Conservation (phyloP, 2,797 vertebrate genomes). For the Helarctos malayanus region DNA sequence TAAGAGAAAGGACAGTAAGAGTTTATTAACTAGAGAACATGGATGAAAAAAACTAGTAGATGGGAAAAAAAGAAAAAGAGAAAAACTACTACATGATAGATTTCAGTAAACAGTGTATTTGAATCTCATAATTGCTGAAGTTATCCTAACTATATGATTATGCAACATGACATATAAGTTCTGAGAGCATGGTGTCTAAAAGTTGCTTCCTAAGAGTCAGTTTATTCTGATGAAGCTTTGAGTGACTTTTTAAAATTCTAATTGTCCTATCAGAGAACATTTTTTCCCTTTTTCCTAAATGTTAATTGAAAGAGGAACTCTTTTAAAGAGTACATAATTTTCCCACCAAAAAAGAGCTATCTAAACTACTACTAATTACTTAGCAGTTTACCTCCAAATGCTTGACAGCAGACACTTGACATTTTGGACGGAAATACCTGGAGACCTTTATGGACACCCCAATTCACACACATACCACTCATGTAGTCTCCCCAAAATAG, state of each 20-base stretch:
- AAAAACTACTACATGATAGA: conserved; percentile 7
- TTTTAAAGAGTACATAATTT: conserved; percentile 60
- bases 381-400: neutral
- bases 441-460: neutral
- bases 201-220: conserved; percentile 56
- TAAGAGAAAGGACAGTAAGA: neutral
- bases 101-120: conserved; percentile 53
- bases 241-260: conserved; percentile 44
- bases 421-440: neutral
- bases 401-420: neutral
- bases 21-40: conserved; percentile 45
- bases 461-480: neutral
- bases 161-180: neutral
- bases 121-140: conserved; percentile 55
- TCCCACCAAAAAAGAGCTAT: neutral
- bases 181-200: conserved; percentile 36
- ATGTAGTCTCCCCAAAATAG: neutral
- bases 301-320: conserved; percentile 21
- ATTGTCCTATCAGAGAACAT: neutral
- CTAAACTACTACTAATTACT: conserved; percentile 48
- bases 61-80: neutral
- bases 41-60: neutral
- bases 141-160: conserved; percentile 36
- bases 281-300: neutral
- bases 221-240: conserved; percentile 49